These are phyloP conservation scores for Azorinus chamasolen DNA, from an alignment of 2,888 invertebrate species.

Conservation along the genomic window DNA sequence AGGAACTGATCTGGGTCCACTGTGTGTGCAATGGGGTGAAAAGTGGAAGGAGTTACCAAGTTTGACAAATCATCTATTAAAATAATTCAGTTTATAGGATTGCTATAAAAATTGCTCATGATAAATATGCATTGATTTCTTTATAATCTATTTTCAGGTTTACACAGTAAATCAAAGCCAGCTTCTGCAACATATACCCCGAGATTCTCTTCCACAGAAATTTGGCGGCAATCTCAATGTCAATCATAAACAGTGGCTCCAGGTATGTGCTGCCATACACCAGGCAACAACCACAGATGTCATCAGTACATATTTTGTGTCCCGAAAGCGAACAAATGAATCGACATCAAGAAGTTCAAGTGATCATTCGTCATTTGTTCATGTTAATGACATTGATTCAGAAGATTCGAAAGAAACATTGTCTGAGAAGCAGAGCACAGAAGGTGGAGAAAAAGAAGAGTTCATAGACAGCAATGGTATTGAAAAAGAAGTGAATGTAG, in stretches of 20 bases:
- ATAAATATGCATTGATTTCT: too few relatives aligned
- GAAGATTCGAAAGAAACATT: slow-evolving; percentile 82
- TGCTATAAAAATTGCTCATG: too few relatives aligned
- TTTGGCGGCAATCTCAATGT: slow-evolving; percentile 95
- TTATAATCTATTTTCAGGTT: slow-evolving; percentile 87
- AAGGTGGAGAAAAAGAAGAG: slow-evolving; percentile 86
- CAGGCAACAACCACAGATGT: slow-evolving; percentile 69
- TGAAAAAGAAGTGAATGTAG: slow-evolving; percentile 74
- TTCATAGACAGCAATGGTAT: slow-evolving; percentile 65
- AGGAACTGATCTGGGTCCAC: too few relatives aligned
- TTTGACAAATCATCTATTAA: too few relatives aligned
- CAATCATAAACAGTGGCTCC: slow-evolving; percentile 96
- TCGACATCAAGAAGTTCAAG: slow-evolving; percentile 71
- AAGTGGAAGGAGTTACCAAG: too few relatives aligned
- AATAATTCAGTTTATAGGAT: too few relatives aligned
- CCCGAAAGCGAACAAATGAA: slow-evolving; percentile 54
- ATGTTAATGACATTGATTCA: slow-evolving; percentile 81
- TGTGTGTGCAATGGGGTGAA: too few relatives aligned
- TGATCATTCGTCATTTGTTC: slow-evolving; percentile 71
- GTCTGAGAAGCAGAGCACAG: slow-evolving; percentile 90
- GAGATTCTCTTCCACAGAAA: slow-evolving; percentile 94
- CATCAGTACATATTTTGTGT: slow-evolving; percentile 75
- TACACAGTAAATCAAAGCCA: slow-evolving; percentile 97
- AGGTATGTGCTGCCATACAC: slow-evolving; percentile 86
- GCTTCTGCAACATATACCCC: slow-evolving; percentile 95